Evolutionary conservation across 2,888 invertebrate species (phyloP).

Genomic region (Azorinus chamasolen): DNA sequence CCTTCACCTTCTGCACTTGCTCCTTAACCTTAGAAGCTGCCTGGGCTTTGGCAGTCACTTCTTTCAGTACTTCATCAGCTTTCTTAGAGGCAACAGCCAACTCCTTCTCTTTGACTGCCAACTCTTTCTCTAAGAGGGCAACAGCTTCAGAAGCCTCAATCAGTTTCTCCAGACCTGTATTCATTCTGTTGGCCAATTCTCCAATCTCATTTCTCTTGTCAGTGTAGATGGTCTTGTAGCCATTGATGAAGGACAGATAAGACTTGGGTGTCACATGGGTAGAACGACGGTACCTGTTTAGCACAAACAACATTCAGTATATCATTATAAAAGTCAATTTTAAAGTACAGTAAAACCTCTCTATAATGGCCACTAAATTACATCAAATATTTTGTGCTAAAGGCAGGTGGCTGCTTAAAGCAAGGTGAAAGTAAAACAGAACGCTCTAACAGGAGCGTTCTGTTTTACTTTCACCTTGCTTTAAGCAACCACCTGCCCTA

Average conservation of each 20-base stretch:
- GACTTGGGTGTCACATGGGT: constrained; percentile 97
- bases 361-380: too few species aligned
- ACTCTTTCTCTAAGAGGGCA: constrained; percentile 92
- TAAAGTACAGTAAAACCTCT: too few species aligned
- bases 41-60: constrained; percentile 85
- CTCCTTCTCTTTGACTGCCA: constrained; percentile 94
- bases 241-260: constrained; percentile 93
- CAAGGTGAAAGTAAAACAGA: too few species aligned
- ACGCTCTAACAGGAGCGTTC: too few species aligned
- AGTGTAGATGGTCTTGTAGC: constrained; percentile 93
- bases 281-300: constrained; percentile 90
- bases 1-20: constrained; percentile 87
- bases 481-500: too few species aligned
- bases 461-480: too few species aligned
- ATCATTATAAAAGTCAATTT: too few species aligned
- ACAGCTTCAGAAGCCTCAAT: constrained; percentile 88
- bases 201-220: constrained; percentile 93
- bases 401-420: too few species aligned
- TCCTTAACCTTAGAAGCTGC: constrained; percentile 86
- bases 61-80: constrained; percentile 90
- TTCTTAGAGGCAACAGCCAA: constrained; percentile 93
- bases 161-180: constrained; percentile 86
- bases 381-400: too few species aligned
- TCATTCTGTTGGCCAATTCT: constrained; percentile 94
- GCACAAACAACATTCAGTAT: not conserved